These are phyloP conservation scores for Pocota personata DNA, from an alignment of 2,888 invertebrate species.

Conservation along the genomic window DNA sequence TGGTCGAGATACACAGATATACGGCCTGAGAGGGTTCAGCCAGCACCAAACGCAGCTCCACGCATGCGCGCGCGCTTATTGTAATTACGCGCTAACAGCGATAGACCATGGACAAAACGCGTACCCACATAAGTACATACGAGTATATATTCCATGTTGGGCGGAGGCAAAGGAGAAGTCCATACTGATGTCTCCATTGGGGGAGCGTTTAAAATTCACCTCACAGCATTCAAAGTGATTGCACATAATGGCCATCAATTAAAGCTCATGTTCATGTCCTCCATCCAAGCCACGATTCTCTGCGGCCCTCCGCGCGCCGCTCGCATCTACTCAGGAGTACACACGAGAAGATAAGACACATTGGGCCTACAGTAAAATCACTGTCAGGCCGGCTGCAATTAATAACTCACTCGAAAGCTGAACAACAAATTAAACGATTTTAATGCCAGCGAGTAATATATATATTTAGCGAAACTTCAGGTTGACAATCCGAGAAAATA, in stretches of 20 bases:
- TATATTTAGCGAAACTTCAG: slow-evolving; percentile 66
- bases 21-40: slow-evolving; percentile 14
- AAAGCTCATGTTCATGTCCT: slow-evolving; percentile 74
- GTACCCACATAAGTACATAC: background rate
- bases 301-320: background rate
- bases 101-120: slow-evolving; percentile 60
- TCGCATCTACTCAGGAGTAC: background rate
- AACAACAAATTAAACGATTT: slow-evolving; percentile 74
- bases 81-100: slow-evolving; percentile 74
- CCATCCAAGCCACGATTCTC: slow-evolving; percentile 55
- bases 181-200: slow-evolving; percentile 72
- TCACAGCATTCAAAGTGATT: slow-evolving; percentile 74
- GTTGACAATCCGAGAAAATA: slow-evolving; percentile 66
- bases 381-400: slow-evolving; percentile 71
- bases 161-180: slow-evolving; percentile 20
- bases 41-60: slow-evolving; percentile 70
- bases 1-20: slow-evolving; percentile 71
- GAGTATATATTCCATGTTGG: background rate
- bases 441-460: slow-evolving; percentile 71
- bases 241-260: slow-evolving; percentile 74
- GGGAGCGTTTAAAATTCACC: slow-evolving; percentile 74
- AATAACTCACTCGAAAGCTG: slow-evolving; percentile 74
- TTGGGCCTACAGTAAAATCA: slow-evolving; percentile 70
- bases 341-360: slow-evolving; percentile 65
- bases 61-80: slow-evolving; percentile 74